These are phyloP conservation scores for Drosophila asahinai DNA, from an alignment of 1,140 invertebrate species.

Conservation along the genomic window DNA sequence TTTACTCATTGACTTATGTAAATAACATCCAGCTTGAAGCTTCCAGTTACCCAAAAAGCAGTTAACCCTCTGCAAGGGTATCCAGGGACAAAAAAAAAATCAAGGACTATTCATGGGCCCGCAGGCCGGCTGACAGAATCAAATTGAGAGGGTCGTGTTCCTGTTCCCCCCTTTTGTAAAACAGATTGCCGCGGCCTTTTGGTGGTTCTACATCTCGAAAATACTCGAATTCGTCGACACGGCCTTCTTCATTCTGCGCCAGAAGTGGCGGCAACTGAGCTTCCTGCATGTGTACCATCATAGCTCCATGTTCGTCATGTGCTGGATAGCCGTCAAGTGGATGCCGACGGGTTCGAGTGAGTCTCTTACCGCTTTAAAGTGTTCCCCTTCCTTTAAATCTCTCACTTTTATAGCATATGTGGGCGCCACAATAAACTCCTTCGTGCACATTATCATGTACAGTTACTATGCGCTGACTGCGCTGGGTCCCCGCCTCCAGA, in stretches of 20 bases:
- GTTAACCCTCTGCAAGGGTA: slow-evolving; percentile 5
- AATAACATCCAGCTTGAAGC: not conserved
- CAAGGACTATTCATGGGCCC: slow-evolving; percentile 8
- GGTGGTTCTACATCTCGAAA: slow-evolving; percentile 99
- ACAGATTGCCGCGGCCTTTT: slow-evolving; percentile 96
- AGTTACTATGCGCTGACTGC: slow-evolving; percentile 95
- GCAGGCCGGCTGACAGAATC: slow-evolving; percentile 11
- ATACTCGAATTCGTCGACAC: slow-evolving; percentile 97
- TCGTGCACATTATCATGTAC: slow-evolving; percentile 97
- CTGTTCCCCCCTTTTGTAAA: slow-evolving; percentile 12
- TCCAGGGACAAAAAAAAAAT: not conserved
- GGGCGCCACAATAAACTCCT: slow-evolving; percentile 95
- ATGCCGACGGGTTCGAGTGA: slow-evolving; percentile 97
- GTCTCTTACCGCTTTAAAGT: slow-evolving; percentile 73
- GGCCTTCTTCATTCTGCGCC: slow-evolving; percentile 95
- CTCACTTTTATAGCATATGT: slow-evolving; percentile 89
- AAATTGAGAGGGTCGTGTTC: slow-evolving; percentile 9
- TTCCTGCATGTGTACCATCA: slow-evolving; percentile 97
- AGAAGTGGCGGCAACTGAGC: slow-evolving; percentile 94
- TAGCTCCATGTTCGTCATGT: slow-evolving; percentile 95
- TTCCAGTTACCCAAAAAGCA: not conserved
- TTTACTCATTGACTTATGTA: not conserved
- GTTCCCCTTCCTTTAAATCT: not conserved
- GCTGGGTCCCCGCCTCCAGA: slow-evolving; percentile 91
- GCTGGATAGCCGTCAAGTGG: slow-evolving; percentile 99